These are phyloP conservation scores for Epinotia demarniana DNA, from an alignment of 2,888 invertebrate genomes.

Conservation along the genomic window DNA sequence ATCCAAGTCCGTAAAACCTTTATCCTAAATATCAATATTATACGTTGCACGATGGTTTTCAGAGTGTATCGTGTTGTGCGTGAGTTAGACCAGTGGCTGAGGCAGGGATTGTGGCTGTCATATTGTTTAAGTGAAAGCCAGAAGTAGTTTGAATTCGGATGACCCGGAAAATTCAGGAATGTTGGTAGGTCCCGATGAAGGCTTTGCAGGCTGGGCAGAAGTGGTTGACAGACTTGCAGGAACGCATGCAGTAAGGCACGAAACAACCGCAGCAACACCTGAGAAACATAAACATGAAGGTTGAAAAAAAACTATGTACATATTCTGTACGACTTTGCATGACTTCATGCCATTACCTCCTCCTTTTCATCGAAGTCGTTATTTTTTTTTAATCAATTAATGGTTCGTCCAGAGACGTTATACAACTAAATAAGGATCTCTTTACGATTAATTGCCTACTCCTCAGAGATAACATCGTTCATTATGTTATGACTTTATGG, in stretches of 20 bases:
- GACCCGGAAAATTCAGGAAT: conserved; percentile 62
- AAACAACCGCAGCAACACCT: conserved; percentile 80
- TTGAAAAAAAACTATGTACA: no score
- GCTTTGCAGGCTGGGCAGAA: conserved; percentile 81
- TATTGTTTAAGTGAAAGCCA: not conserved
- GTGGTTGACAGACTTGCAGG: conserved; percentile 83
- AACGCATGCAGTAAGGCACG: conserved; percentile 80
- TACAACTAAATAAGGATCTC: not conserved
- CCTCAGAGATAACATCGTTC: not conserved
- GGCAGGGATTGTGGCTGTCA: not conserved
- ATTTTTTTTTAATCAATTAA: no score
- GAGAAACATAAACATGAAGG: conserved; percentile 40
- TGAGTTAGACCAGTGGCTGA: not conserved
- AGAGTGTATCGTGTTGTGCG: not conserved
- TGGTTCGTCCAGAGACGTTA: not conserved
- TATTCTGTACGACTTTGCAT: no score
- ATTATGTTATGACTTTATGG: not conserved
- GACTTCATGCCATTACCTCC: no score
- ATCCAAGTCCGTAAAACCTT: not conserved
- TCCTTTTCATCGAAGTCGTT: no score
- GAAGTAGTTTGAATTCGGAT: not conserved
- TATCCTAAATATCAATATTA: not conserved
- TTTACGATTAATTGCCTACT: conserved; percentile 1
- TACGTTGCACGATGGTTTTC: not conserved
- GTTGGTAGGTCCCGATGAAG: conserved; percentile 72